phyloP scores from a whole-genome alignment of 2,888 invertebrate genomes.

The Dyspetes luteomarginatus region DNA sequence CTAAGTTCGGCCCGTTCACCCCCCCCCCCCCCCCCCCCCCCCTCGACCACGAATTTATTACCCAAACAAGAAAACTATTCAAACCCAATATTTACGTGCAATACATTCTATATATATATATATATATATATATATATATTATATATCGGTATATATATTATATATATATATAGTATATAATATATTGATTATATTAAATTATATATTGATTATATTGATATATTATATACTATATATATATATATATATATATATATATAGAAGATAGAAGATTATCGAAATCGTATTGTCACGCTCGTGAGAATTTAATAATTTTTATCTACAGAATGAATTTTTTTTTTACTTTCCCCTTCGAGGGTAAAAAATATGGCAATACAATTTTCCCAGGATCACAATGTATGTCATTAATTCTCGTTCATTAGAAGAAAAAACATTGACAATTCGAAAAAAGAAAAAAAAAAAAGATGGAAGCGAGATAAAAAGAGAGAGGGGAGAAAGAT shows the following conservation, averaged over 20 bases:
- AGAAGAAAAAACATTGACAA: neutral
- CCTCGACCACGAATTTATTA: slow-evolving; percentile 7
- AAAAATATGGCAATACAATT: neutral
- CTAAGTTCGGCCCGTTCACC: neutral
- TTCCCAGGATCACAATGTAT: slow-evolving; percentile 13
- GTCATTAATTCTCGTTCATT: slow-evolving; percentile 14
- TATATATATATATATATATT: no score
- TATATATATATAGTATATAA: no score
- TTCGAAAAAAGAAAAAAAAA: neutral
- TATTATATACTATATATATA: no score
- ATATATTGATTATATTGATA: no score
- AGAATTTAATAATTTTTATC: slow-evolving; percentile 3
- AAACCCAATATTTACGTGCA: no score
- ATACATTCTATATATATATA: no score
- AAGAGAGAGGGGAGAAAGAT: neutral
- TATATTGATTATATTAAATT: no score
- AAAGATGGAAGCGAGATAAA: neutral
- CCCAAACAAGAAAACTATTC: neutral
- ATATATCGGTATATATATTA: no score
- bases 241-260: no score
- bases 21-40: no score
- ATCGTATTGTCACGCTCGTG: no score
- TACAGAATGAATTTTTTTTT: neutral
- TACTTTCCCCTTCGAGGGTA: neutral
- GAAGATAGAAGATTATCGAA: no score